Conservation (phyloP, 2,888 invertebrate species). For the Tetropium fuscum region DNA sequence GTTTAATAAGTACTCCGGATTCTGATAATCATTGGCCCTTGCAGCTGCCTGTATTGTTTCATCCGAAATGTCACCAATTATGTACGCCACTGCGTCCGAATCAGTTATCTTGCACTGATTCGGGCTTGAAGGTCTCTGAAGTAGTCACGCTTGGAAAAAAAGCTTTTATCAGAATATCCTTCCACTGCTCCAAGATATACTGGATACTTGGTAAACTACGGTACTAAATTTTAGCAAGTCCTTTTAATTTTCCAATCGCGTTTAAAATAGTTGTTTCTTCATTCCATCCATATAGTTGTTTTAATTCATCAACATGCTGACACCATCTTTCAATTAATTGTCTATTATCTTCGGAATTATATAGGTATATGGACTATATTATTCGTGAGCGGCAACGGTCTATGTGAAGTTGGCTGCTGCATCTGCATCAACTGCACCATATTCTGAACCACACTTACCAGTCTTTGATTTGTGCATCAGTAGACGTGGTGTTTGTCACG, state of each 20-base stretch:
- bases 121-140: conserved; percentile 9
- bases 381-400: not conserved
- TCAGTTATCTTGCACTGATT: conserved; percentile 31
- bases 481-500: no score
- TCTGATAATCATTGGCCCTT: conserved; percentile 23
- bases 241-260: conserved; percentile 47
- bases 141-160: conserved; percentile 33
- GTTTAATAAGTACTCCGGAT: conserved; percentile 24
- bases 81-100: conserved; percentile 37
- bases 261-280: conserved; percentile 37
- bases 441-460: conserved; percentile 1
- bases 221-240: conserved; percentile 45
- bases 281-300: conserved; percentile 26
- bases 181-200: conserved; percentile 43
- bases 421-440: not conserved
- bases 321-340: conserved; percentile 26
- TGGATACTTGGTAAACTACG: conserved; percentile 33
- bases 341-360: conserved; percentile 23
- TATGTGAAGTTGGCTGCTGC: not conserved
- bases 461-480: not conserved
- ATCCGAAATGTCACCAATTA: conserved; percentile 39
- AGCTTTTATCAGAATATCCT: conserved; percentile 37
- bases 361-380: conserved; percentile 16
- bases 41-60: conserved; percentile 28
- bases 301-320: conserved; percentile 27